phyloP scores from a whole-genome alignment of 92 coral and sea anemone genomes.

The Galaxea fascicularis region DNA sequence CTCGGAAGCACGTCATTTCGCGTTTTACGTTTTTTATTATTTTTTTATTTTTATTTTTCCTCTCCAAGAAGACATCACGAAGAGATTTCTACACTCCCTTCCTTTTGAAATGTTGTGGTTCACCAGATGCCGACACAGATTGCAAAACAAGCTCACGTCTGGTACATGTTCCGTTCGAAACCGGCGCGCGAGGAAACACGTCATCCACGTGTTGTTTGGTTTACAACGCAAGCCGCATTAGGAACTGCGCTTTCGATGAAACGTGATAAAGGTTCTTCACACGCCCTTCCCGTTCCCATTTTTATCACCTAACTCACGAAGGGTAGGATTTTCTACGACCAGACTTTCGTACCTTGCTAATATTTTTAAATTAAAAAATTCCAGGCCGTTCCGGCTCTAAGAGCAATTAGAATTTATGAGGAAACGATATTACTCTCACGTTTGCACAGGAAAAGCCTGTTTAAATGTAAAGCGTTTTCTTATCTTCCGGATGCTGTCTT shows the following conservation, averaged over 20 bases:
- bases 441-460: neutral
- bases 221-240: neutral
- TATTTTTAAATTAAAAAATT: neutral
- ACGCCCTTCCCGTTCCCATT: constrained; percentile 6
- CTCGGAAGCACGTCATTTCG: constrained; percentile 6
- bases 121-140: neutral
- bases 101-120: neutral
- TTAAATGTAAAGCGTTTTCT: neutral
- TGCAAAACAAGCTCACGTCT: neutral
- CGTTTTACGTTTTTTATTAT: neutral
- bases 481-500: constrained; percentile 25
- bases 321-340: neutral
- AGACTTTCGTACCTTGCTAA: neutral
- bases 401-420: neutral
- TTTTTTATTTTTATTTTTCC: too few relatives aligned
- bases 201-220: neutral
- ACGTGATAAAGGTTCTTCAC: neutral
- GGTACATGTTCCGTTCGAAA: neutral
- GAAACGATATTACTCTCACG: neutral
- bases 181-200: constrained; percentile 33
- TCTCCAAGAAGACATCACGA: neutral
- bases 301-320: constrained; percentile 3
- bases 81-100: neutral
- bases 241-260: constrained; percentile 8
- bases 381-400: constrained; percentile 6